Base-by-base conservation (phyloP, 2,888 invertebrate species). In the Ferdinandea cuprea region DNA sequence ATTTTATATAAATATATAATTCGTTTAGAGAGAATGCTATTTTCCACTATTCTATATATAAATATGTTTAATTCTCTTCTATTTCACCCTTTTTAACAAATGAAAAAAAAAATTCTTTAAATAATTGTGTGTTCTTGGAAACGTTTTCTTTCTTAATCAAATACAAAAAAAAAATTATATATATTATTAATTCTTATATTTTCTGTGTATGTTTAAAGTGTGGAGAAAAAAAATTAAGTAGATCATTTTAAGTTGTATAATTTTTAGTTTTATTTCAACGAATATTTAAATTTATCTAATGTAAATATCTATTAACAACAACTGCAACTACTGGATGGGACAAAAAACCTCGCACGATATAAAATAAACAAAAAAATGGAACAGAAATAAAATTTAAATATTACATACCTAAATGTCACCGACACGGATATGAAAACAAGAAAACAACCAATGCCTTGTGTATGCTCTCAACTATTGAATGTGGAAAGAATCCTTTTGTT, bases 31-130 rank as follows among this genome's bases (percentile, higher is more conserved):
- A 78, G 83, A 83, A 83, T 83, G 83, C 83, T 63, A 78, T 83
- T 83, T 83, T 78, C 83, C 72, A 73, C 78, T 83, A 77, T 71
- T 85, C 80, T 85, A 85, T 81, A 85, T 71, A 79, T 68, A 78
- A 71, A 73, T 73, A 85, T 77, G 71, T 78, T 83, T 83, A 61
- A 83, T 73, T 83, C 83, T 83, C 77, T 83, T 78, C 78, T 83
- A 48, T 83, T 83, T 83, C 83, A 83, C 83, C 83, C 83, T 83
- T 83, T 72, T 59, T 21, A 74, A 32, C 30, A 63, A 65, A 40
- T 15, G 13, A 65, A 71, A 85, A 78, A 59, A 54, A 66, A 73
- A 71, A 52, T 42, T 50, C 32, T 68, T 58, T 65, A 74, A 76
- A 35, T 77, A 77, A 72, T 80, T 85, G 85, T 76, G 83, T 85